Percentiles rank a stretch among this genome's conserved stretches.
These are phyloP conservation scores for Stichopus chloronotus DNA, from an alignment of 35 echinoderm and acorn worm genomes.

Conservation along the genomic window DNA sequence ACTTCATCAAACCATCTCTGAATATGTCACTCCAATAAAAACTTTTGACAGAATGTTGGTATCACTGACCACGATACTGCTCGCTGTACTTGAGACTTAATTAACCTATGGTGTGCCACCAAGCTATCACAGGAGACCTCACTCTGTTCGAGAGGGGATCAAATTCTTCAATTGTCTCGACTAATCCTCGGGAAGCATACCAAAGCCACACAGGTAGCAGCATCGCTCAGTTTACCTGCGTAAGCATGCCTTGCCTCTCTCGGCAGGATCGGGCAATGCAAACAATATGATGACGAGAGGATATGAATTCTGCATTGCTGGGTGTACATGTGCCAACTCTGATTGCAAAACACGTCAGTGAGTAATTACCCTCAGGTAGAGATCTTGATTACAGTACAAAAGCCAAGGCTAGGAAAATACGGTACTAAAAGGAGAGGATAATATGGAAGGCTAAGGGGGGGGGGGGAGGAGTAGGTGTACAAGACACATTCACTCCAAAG, in stretches of 20 bases:
- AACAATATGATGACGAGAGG: neutral
- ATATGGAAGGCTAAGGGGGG: neutral
- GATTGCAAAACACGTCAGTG: too few species aligned
- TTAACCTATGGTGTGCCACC: conserved; percentile 23
- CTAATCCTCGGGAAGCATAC: neutral
- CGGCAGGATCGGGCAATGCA: neutral
- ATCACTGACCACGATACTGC: conserved; percentile 16
- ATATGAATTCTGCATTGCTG: too few species aligned
- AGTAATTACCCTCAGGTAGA: too few species aligned
- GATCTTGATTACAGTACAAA: too few species aligned
- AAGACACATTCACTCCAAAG: neutral
- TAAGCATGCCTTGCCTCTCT: neutral
- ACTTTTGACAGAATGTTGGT: conserved; percentile 24
- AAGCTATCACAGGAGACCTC: conserved; percentile 13
- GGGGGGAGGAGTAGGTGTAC: neutral
- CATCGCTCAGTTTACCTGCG: conserved; percentile 1
- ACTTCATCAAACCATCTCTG: neutral
- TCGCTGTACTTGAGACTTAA: conserved; percentile 1
- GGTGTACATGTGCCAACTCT: too few species aligned
- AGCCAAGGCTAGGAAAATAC: too few species aligned
- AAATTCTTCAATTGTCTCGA: neutral
- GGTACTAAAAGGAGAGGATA: neutral
- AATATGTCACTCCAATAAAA: neutral
- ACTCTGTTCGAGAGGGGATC: neutral
- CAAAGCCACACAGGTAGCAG: neutral